Percentiles rank a stretch among this genome's conserved stretches.
Conservation (phyloP, 1,140 invertebrate species). For the Eumeta japonica region DNA sequence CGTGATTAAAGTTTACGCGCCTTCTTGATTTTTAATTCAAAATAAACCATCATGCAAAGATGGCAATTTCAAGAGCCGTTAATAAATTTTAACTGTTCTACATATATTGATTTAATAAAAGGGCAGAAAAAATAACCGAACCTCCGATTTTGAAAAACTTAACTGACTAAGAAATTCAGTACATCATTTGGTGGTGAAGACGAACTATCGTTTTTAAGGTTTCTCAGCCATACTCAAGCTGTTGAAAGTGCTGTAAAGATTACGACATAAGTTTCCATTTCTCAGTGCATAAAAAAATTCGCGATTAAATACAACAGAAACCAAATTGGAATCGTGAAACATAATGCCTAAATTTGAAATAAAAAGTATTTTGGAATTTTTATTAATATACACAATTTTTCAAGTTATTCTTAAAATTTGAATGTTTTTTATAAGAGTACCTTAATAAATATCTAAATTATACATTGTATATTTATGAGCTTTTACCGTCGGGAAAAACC, state of each 20-base stretch:
- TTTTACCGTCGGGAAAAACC: too few species aligned
- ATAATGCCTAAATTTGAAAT: conserved; percentile 11
- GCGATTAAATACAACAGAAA: background rate
- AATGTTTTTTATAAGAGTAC: too few species aligned
- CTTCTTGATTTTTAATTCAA: conserved; percentile 29
- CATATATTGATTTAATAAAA: conserved; percentile 10
- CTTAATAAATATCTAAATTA: too few species aligned
- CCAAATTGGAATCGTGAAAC: conserved; percentile 4
- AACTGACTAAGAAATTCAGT: conserved; percentile 3
- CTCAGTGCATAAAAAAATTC: background rate
- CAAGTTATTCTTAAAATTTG: too few species aligned
- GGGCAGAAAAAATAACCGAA: conserved; percentile 11
- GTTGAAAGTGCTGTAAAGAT: conserved; percentile 12
- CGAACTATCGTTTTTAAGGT: conserved; percentile 4
- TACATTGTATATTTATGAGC: too few species aligned
- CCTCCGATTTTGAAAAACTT: too few species aligned
- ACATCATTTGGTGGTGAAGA: conserved; percentile 4
- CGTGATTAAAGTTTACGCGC: conserved; percentile 31
- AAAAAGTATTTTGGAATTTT: too few species aligned
- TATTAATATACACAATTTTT: too few species aligned
- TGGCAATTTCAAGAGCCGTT: too few species aligned
- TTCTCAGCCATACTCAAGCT: conserved; percentile 11
- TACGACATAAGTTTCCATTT: conserved; percentile 7
- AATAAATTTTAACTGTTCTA: conserved; percentile 8
- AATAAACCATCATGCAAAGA: conserved; percentile 18